Evolutionary conservation across 2,888 invertebrate genomes (phyloP).

Genomic region (Ormyrus labotus): DNA sequence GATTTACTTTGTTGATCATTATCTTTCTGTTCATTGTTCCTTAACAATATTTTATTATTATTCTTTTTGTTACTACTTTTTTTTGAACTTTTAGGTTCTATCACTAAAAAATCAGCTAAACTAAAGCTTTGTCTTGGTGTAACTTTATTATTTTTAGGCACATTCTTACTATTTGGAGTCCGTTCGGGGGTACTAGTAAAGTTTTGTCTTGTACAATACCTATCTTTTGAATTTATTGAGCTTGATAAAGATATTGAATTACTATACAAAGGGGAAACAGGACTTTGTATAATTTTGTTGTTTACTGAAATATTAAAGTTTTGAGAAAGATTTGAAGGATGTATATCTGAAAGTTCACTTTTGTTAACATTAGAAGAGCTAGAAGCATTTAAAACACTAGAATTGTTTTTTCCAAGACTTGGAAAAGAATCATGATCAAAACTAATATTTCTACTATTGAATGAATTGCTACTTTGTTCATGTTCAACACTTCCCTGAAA

Average conservation of each 20-base stretch:
- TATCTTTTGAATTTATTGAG: conserved; percentile 36
- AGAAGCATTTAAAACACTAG: conserved; percentile 48
- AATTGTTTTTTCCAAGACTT: conserved; percentile 44
- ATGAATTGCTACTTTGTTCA: conserved; percentile 8
- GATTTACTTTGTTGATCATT: conserved; percentile 30
- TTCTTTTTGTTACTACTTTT: conserved; percentile 58
- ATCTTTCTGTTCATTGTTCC: conserved; percentile 40
- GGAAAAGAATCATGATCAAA: conserved; percentile 48
- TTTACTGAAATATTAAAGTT: conserved; percentile 54
- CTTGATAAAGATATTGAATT: conserved; percentile 45
- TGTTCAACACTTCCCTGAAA: conserved; percentile 38
- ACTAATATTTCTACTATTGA: conserved; percentile 20
- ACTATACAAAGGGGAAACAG: conserved; percentile 61
- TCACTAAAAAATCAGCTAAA: conserved; percentile 64
- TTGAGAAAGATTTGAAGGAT: conserved; percentile 55
- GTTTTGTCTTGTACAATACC: conserved; percentile 9
- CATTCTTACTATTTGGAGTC: conserved; percentile 45
- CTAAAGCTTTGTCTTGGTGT: conserved; percentile 58
- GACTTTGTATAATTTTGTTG: conserved; percentile 53
- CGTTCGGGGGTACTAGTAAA: conserved; percentile 54
- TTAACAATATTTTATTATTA: conserved; percentile 39
- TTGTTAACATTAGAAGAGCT: conserved; percentile 38
- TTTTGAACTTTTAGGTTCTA: conserved; percentile 57
- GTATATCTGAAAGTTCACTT: conserved; percentile 37
- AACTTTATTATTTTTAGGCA: conserved; percentile 58